Conservation (phyloP, 1,140 invertebrate species). For the Drosophila murphyi region DNA sequence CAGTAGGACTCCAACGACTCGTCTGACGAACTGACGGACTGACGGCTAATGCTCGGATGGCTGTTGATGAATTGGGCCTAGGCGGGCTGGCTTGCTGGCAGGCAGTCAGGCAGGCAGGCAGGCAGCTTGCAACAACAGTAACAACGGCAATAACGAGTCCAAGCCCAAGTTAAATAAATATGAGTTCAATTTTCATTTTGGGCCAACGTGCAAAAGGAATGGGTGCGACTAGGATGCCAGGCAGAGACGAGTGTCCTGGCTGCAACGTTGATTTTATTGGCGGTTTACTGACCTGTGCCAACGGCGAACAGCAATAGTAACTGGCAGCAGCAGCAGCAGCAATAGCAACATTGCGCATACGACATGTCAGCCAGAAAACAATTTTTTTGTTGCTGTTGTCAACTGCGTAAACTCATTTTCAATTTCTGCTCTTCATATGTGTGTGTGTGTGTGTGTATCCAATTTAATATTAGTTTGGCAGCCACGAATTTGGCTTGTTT, state of each 20-base stretch:
- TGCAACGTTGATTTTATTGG: conserved; percentile 76
- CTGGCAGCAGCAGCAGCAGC: conserved; percentile 19
- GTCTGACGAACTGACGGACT: conserved; percentile 31
- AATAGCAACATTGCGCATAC: conserved; percentile 64
- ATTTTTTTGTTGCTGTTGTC: conserved; percentile 50
- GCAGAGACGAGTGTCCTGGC: too few relatives aligned
- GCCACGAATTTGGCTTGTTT: neutral
- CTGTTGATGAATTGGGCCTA: conserved; percentile 78
- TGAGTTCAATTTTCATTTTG: conserved; percentile 81
- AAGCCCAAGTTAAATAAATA: conserved; percentile 76
- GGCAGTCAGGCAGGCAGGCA: conserved; percentile 4
- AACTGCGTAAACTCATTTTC: conserved; percentile 73
- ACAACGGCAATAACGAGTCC: neutral
- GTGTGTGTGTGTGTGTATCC: neutral
- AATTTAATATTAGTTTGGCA: neutral
- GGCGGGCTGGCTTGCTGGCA: conserved; percentile 12
- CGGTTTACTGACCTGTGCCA: conserved; percentile 81
- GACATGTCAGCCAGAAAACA: conserved; percentile 52
- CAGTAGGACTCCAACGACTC: conserved; percentile 42
- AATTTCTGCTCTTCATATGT: conserved; percentile 36
- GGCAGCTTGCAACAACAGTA: neutral
- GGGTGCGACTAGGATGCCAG: neutral
- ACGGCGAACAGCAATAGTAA: conserved; percentile 51
- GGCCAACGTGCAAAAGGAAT: conserved; percentile 29
- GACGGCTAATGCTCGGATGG: conserved; percentile 63